Conservation (phyloP, 2,113 vertebrate genomes). For the Varanus komodoensis region DNA sequence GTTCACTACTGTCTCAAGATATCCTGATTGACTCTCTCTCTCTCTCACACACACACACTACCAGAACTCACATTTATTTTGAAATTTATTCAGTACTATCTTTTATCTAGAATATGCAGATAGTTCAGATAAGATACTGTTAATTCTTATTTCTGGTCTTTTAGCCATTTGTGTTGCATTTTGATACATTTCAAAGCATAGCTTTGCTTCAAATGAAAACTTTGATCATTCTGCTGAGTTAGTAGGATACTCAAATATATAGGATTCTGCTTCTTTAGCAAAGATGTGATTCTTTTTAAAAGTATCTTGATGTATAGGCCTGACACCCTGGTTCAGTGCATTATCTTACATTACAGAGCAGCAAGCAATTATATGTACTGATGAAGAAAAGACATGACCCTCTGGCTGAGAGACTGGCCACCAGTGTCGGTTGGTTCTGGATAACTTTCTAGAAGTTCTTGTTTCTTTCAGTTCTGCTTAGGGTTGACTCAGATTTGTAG, state of each 20-base stretch:
- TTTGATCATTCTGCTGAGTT: constrained; percentile 14
- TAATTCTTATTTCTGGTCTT: background rate
- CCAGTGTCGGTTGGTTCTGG: background rate
- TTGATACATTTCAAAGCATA: constrained; percentile 3
- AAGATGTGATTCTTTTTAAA: background rate
- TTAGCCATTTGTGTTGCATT: background rate
- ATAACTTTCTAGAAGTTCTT: background rate
- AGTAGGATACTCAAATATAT: background rate
- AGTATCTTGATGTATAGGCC: background rate
- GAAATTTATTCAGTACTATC: background rate
- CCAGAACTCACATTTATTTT: background rate
- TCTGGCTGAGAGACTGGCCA: background rate
- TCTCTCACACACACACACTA: background rate
- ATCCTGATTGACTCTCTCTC: too few relatives aligned
- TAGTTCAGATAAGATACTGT: background rate
- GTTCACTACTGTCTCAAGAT: too few relatives aligned
- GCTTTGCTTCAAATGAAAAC: background rate
- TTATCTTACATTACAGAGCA: background rate
- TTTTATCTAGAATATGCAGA: constrained; percentile 8
- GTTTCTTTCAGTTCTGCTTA: background rate
- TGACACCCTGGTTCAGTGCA: background rate
- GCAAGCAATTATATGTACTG: background rate
- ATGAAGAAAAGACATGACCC: background rate
- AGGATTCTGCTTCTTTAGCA: constrained; percentile 17
- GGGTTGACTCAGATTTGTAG: background rate